Percentiles rank a stretch among this genome's conserved stretches.
phyloP scores from a whole-genome alignment of 1,140 invertebrate genomes.

The Pogonognathellus flavescens region DNA sequence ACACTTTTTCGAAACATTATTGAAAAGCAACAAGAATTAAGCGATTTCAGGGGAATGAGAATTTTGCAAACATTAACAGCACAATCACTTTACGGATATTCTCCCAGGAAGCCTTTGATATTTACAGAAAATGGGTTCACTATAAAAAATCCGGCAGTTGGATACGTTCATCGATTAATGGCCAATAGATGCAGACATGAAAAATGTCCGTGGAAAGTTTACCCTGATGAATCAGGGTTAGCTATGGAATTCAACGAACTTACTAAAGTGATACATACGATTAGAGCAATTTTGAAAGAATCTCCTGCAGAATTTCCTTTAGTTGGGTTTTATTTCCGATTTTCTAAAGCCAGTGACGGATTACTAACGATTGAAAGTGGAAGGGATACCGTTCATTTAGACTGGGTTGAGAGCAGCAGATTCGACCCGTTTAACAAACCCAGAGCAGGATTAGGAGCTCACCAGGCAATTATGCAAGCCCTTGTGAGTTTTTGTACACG shows the following conservation, averaged over 20 bases:
- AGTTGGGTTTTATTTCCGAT: constrained; percentile 57
- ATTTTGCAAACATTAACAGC: constrained; percentile 44
- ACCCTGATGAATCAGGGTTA: constrained; percentile 55
- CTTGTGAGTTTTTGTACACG: constrained; percentile 44
- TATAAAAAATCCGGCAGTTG: constrained; percentile 57
- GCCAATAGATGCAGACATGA: constrained; percentile 35
- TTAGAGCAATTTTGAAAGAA: constrained; percentile 55
- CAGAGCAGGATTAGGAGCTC: constrained; percentile 44
- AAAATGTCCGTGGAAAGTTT: constrained; percentile 40
- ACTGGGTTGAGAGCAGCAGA: constrained; percentile 54
- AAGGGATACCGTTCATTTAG: constrained; percentile 56
- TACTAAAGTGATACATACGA: constrained; percentile 51
- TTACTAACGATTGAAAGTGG: constrained; percentile 53
- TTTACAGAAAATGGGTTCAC: constrained; percentile 54
- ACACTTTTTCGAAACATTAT: not conserved
- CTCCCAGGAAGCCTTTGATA: constrained; percentile 51
- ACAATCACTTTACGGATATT: constrained; percentile 36
- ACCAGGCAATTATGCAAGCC: constrained; percentile 56
- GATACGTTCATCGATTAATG: constrained; percentile 35
- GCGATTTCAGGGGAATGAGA: constrained; percentile 19
- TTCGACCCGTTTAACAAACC: constrained; percentile 55
- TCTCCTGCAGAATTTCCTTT: constrained; percentile 50
- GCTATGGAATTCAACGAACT: constrained; percentile 46
- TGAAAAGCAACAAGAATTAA: constrained; percentile 3
- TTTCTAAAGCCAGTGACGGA: constrained; percentile 46